Evolutionary conservation across 2,888 invertebrate species (phyloP).

Genomic region (Elysia crispata): DNA sequence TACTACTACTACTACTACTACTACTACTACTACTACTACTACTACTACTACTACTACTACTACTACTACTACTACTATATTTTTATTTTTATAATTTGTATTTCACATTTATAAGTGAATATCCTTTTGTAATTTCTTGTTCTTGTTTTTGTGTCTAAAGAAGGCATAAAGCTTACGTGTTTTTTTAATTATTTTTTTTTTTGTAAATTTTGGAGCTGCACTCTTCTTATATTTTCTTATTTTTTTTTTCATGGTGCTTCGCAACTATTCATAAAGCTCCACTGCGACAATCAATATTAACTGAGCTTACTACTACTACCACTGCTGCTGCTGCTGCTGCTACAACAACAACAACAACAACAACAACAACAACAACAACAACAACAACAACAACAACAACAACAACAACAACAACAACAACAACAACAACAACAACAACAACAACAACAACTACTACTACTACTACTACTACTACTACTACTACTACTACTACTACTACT

Average conservation of each 20-base stretch:
- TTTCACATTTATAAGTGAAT: no score
- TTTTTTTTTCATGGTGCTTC: no score
- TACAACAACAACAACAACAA: not conserved
- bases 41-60: no score
- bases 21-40: no score
- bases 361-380: not conserved
- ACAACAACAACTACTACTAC: not conserved
- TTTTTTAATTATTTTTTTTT: not conserved
- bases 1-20: not conserved
- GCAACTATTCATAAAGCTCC: not conserved
- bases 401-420: not conserved
- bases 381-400: not conserved
- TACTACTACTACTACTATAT: conserved; percentile 4
- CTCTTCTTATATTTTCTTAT: no score
- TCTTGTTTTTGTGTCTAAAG: no score
- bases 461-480: conserved; percentile 9
- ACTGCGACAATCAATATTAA: no score
- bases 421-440: not conserved
- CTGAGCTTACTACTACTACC: no score
- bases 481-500: conserved; percentile 1
- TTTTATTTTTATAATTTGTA: no score
- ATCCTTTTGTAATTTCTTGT: no score
- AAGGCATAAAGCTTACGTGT: no score
- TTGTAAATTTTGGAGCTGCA: no score
- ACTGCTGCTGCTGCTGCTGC: not conserved